A percentile compares a stretch with the other conserved stretches of the same genome.
These are phyloP conservation scores for Brachionus sp. DNA, from an alignment of 1,140 invertebrate genomes.

Conservation along the genomic window DNA sequence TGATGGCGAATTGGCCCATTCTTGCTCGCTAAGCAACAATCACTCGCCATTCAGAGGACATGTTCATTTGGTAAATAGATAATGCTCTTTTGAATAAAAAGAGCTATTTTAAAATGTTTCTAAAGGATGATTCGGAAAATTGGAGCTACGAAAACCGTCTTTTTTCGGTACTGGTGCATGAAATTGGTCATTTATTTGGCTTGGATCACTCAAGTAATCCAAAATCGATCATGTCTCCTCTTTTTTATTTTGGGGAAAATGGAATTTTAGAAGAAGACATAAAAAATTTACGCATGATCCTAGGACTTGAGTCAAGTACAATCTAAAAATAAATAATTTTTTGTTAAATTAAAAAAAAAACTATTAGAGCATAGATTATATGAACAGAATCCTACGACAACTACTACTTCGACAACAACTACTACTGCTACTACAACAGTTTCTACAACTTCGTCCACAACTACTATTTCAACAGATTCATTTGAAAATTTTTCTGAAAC, in stretches of 20 bases:
- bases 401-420: not conserved
- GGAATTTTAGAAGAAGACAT: slow-evolving; percentile 34
- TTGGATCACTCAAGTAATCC: slow-evolving; percentile 43
- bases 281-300: slow-evolving; percentile 32
- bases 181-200: slow-evolving; percentile 44
- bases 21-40: slow-evolving; percentile 35
- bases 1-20: slow-evolving; percentile 45
- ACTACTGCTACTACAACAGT: not conserved
- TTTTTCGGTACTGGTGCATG: slow-evolving; percentile 9
- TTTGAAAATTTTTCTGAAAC: not conserved
- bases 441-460: not conserved
- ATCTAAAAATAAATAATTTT: not conserved
- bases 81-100: not conserved
- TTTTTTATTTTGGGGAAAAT: slow-evolving; percentile 21
- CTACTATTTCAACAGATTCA: not conserved
- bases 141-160: slow-evolving; percentile 7
- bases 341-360: not conserved
- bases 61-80: slow-evolving; percentile 26
- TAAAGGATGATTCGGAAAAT: slow-evolving; percentile 39
- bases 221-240: slow-evolving; percentile 39
- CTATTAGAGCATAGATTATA: not conserved
- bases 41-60: slow-evolving; percentile 42
- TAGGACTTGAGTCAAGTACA: slow-evolving; percentile 35
- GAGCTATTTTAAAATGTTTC: not conserved
- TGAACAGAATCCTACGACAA: not conserved